Evolutionary conservation across 2,113 vertebrate species (phyloP), one percentile per base, ranked within the genome.

Genomic region (Rhagologus leucostigma): DNA sequence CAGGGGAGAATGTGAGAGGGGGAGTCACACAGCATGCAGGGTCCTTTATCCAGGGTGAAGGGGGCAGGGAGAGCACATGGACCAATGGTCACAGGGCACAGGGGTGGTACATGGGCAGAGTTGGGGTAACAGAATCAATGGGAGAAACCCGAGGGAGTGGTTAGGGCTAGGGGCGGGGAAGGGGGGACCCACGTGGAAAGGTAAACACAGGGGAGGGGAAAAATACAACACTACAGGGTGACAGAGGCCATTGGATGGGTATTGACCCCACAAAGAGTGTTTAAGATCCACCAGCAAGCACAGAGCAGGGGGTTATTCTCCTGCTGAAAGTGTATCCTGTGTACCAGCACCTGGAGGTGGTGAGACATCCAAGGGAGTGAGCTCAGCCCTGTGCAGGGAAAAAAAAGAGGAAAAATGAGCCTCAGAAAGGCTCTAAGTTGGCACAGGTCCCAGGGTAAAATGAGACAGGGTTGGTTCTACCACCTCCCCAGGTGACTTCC

Each of bases 271-370:
- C 46, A 63, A 59, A n/a, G 35, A 44, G 33, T 4, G 7, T 59
- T 68, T 17, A 22, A 83, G 21, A 15, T 79, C 35, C 71, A 63
- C 3, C 35, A 59, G 57, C 4, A 3, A 68, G 53, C 6, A 7
- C 7, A 33, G 82, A 82, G 42, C 64, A 35, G 7, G 32, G 16
- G 2, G 2, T 33, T 50, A 16, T 44, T 44, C 65, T 59, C 35
- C 44, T 2, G 2, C 49, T 5, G 1, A 5, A 20, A 37, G 11
- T 2, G 27, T 11, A 9, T 16, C 0, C 0, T 11, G 22, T 23
- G 9, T 23, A 20, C 35, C 4, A 9, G 67, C 29, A 63, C 27
- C 16, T 2, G 0, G 68, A 73, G 26, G 46, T 20, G 8, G 14
- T 6, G 4, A 49, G 35, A 44, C 1, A 11, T 21, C 37, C 1